Base-by-base conservation (phyloP, 1,140 invertebrate species). In the Halyomorpha halys region DNA sequence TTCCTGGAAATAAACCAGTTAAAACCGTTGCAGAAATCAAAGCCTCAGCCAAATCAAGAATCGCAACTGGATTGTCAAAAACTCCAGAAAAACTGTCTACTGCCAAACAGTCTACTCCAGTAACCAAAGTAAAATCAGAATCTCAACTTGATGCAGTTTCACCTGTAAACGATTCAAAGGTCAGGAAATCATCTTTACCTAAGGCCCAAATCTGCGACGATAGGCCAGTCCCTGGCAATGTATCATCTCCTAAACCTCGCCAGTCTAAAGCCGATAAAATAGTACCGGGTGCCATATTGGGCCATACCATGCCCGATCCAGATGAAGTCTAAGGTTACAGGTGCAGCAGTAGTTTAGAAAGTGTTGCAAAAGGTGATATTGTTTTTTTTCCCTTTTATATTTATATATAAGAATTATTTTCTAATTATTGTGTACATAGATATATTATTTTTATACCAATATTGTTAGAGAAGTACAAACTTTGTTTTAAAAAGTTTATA, bases 1-100 rank as follows among this genome's bases (percentile, higher is more conserved):
- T 49, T 62, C 14, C 16, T 9, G 19, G 11, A 16, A n/a, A 18
- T 23, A 61, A 61, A 61, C 11, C 61, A 21, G 18, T 62, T 18
- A 62, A 62, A 27, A 21, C 44, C 5, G n/a, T 62, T 44, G 61
- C 61, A 1, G 39, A 62, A n/a, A 62, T 62, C 23, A 62, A 62
- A 62, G 61, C 61, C 13, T 30, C 23, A 6, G 61, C 61, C 23
- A 62, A 62, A 49, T 27, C 61, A 9, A 44, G 30, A 62, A 62
- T 62, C 16, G 6, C 5, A n/a, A 47, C 61, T 19, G 19, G 39
- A 23, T 25, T 18, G 13, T 23, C 15, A 13, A 19, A n/a, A 39
- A 18, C 39, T n/a, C 14, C 39, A 6, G n/a, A 49, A 2, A 49
- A 16, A 49, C n/a, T 13, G 2, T 8, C n/a, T 1, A 13, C n/a